Evolutionary conservation across 2,888 invertebrate species (phyloP).

Genomic region (Scaeva pyrastri): DNA sequence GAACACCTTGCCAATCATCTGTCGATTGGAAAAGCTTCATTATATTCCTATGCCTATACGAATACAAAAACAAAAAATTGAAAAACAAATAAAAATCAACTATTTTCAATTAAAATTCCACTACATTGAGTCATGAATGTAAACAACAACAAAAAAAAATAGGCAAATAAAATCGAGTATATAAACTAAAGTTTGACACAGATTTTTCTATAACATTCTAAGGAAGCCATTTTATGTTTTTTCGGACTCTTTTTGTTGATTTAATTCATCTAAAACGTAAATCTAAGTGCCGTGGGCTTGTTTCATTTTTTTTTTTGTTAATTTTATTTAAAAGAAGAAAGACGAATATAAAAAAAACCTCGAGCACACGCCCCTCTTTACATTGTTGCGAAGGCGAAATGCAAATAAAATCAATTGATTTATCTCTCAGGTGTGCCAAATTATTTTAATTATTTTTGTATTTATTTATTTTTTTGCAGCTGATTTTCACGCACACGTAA

Average conservation of each 20-base stretch:
- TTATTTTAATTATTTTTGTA: slow-evolving; percentile 70
- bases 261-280: slow-evolving; percentile 13
- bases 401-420: slow-evolving; percentile 72
- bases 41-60: too few species aligned
- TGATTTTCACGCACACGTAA: slow-evolving; percentile 45
- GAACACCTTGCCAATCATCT: slow-evolving; percentile 60
- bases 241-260: slow-evolving; percentile 18
- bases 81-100: slow-evolving; percentile 27
- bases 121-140: slow-evolving; percentile 60
- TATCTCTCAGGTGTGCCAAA: slow-evolving; percentile 75
- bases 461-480: slow-evolving; percentile 58
- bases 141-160: not conserved
- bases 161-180: slow-evolving; percentile 13
- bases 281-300: slow-evolving; percentile 17
- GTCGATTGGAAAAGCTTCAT: slow-evolving; percentile 12
- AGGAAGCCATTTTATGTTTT: slow-evolving; percentile 46
- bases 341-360: slow-evolving; percentile 18
- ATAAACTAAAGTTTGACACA: slow-evolving; percentile 60
- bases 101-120: slow-evolving; percentile 73
- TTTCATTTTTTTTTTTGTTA: slow-evolving; percentile 1
- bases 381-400: slow-evolving; percentile 47
- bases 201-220: slow-evolving; percentile 60
- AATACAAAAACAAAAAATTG: not conserved
- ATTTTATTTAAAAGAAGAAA: not conserved
- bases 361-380: slow-evolving; percentile 63